phyloP scores from a whole-genome alignment of 1,140 invertebrate genomes.

The Agrypnia vestita region DNA sequence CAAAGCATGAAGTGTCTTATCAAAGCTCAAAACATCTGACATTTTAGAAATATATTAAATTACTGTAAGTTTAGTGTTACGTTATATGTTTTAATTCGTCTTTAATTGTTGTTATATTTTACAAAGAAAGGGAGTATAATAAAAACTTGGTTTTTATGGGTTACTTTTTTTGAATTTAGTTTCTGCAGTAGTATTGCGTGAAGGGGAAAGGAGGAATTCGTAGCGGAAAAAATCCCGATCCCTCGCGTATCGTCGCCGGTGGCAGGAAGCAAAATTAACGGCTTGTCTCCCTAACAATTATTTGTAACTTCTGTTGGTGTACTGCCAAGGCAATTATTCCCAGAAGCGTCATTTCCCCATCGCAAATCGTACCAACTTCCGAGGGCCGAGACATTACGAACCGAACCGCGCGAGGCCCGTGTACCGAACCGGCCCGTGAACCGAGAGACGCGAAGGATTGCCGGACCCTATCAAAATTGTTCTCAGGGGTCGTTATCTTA shows the following conservation, averaged over 20 bases:
- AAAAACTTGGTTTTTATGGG: no score
- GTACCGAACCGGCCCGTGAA: slow-evolving; percentile 7
- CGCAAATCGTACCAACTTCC: slow-evolving; percentile 23
- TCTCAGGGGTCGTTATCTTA: slow-evolving; percentile 25
- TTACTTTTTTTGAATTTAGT: neutral
- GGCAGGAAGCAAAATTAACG: neutral
- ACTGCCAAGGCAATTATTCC: slow-evolving; percentile 21
- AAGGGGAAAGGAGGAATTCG: neutral
- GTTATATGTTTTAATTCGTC: no score
- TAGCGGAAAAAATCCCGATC: neutral
- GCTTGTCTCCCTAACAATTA: slow-evolving; percentile 35
- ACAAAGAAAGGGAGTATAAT: no score
- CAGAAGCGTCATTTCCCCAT: slow-evolving; percentile 13
- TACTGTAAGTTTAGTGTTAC: no score
- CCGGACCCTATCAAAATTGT: slow-evolving; percentile 32
- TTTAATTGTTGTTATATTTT: no score
- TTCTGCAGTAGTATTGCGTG: neutral
- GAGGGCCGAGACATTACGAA: slow-evolving; percentile 2
- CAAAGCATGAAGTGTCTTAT: no score
- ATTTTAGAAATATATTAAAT: no score
- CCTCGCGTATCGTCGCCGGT: neutral
- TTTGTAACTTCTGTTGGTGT: slow-evolving; percentile 22
- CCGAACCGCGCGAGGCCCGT: slow-evolving; percentile 1
- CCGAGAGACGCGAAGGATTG: slow-evolving; percentile 14
- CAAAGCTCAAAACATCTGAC: no score